Base-by-base conservation (phyloP, 2,888 invertebrate species). In the Mesorhabditis spiculigera region DNA sequence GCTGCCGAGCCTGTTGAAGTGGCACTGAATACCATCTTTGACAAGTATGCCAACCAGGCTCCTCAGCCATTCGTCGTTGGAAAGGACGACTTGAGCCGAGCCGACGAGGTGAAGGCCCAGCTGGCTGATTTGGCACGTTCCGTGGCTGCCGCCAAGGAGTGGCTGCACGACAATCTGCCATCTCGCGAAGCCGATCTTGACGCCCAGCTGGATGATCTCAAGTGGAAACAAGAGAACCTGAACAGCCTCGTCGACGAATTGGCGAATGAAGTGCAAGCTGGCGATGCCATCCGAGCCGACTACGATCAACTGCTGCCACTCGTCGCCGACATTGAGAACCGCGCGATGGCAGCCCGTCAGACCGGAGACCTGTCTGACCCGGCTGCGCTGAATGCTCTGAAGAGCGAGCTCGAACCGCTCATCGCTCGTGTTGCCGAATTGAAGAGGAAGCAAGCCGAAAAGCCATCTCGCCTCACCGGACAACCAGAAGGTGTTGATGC, bases 401-500 rank as follows among this genome's bases (percentile, higher is more conserved):
- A 73, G 64, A 67, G 67, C 50, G 61, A 64, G 62, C 67, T 71
- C 63, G 65, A 64, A 58, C 73, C 70, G 67, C 71, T 70, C 43
- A 45, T 73, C 65, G 68, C 67, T 62, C 64, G 70, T 43, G 69
- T 70, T 63, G 65, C 70, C 61, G 73, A 71, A 50, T n/a, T 50
- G 8, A n/a, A 50, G n/a, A 50, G 58, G 10, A 50, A 50, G n/a
- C 8, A 13, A 10, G n/a, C 8, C 58, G 58, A 10, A n/a, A 50
- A 50, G n/a, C 58, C 58, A n/a, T 50, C 58, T 13, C 58, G 58
- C 8, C 58, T 50, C 58, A 50, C 58, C 58, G 58, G 58, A 50
- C 58, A 50, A 50, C 71, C 76, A 63, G 69, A 50, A n/a, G 74
- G 71, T 41, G 70, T 71, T 45, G 68, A 73, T 45, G 70, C 72